These are phyloP conservation scores for Bergia sp. DNA, from an alignment of 92 coral and sea anemone genomes.

Conservation along the genomic window DNA sequence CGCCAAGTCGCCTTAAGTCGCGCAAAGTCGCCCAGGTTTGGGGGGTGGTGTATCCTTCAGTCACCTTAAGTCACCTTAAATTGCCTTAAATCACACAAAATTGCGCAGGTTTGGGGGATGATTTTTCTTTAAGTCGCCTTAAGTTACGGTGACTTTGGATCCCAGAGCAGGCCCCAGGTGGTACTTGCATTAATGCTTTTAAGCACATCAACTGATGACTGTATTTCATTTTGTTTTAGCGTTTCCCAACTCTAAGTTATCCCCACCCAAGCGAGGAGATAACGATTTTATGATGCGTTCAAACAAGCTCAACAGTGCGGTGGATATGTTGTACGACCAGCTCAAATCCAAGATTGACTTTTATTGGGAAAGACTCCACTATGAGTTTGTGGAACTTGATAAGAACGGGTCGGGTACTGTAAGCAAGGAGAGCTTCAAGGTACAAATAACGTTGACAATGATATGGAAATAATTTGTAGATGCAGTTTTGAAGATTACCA, in stretches of 20 bases:
- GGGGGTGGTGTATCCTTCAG: too few species aligned
- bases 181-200: neutral
- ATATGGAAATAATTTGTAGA: too few species aligned
- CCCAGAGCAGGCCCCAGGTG: too few species aligned
- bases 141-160: too few species aligned
- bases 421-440: conserved; percentile 83
- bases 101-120: too few species aligned
- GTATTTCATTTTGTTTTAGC: conserved; percentile 54
- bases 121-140: too few species aligned
- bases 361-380: conserved; percentile 90
- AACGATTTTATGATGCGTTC: conserved; percentile 99
- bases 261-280: conserved; percentile 98
- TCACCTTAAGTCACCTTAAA: too few species aligned
- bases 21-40: too few species aligned
- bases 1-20: too few species aligned
- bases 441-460: neutral
- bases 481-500: neutral
- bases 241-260: conserved; percentile 94
- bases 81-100: too few species aligned
- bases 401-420: conserved; percentile 71
- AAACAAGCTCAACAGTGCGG: conserved; percentile 96
- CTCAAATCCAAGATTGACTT: conserved; percentile 88
- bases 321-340: conserved; percentile 87
- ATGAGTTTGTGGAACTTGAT: conserved; percentile 78
- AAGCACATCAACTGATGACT: neutral